Evolutionary conservation across 2,888 invertebrate genomes (phyloP), one percentile per base, ranked within the genome.

Genomic region (Brachypterus glaber): DNA sequence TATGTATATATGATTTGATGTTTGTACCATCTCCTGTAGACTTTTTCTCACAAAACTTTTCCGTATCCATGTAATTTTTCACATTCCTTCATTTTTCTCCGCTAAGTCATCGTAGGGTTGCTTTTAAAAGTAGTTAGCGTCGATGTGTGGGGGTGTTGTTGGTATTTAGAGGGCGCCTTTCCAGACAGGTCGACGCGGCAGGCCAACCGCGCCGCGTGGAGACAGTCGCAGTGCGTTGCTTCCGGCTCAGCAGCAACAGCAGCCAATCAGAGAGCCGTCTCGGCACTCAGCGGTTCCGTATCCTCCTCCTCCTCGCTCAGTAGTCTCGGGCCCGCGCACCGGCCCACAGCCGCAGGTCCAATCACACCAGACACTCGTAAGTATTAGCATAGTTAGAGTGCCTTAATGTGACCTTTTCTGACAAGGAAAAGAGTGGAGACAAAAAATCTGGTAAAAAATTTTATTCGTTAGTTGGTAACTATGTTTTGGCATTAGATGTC

Each of bases 131-230:
- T 43, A 46, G 43, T 49, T 49, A 46, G 52, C 41, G 47, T 59
- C 51, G 54, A 56, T 59, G 62, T 62, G 60, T 59, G 53, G 55
- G 55, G 56, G 62, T 65, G 58, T 61, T 59, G 62, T 62, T 63
- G 64, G 64, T 66, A 65, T 66, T 66, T 63, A 66, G 66, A 66
- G 63, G 63, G 62, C 62, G 58, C 58, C 57, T 65, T 81, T 82
- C 80, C 82, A 82, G 82, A 82, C 82, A 82, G 82, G 82, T 82
- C 82, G 82, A 74, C 82, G 82, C 81, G 82, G 79, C 80, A 81
- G 80, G 76, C 79, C 51, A 35, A 29, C 78, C 79, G 82, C 76
- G 78, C 80, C 75, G 82, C 82, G 80, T 82, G 82, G 82, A 81
- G 80, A 76, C 82, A 82, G 76, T 81, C 81, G 71, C 82, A 82